phyloP scores from a whole-genome alignment of 2,113 vertebrate species.

The cat (Felis catus) region F.catus_Fca126_mat1.0 CM031420.1:14196001-14196500 shows the following conservation, averaged over 20 bases:
- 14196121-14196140: background rate
- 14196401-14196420: background rate
- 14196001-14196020: background rate
- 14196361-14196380: background rate
- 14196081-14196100: constrained; percentile 53
- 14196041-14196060: background rate
- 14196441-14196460: background rate
- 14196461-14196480: background rate
- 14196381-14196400: background rate
- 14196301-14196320: constrained; percentile 26
- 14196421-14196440: background rate
- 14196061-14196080: background rate
- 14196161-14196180: constrained; percentile 51
- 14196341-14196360: background rate
- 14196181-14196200: constrained; percentile 41
- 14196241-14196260: constrained; percentile 40
- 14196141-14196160: background rate
- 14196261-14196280: constrained; percentile 53
- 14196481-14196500: background rate
- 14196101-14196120: constrained; percentile 26
- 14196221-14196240: constrained; percentile 66
- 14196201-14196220: constrained; percentile 48
- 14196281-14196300: constrained; percentile 30
- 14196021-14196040: constrained; percentile 23
- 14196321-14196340: background rate